These are phyloP conservation scores for Hemiscyllium ocellatum DNA, from an alignment of 2,113 vertebrate species.

Conservation along the genomic window DNA sequence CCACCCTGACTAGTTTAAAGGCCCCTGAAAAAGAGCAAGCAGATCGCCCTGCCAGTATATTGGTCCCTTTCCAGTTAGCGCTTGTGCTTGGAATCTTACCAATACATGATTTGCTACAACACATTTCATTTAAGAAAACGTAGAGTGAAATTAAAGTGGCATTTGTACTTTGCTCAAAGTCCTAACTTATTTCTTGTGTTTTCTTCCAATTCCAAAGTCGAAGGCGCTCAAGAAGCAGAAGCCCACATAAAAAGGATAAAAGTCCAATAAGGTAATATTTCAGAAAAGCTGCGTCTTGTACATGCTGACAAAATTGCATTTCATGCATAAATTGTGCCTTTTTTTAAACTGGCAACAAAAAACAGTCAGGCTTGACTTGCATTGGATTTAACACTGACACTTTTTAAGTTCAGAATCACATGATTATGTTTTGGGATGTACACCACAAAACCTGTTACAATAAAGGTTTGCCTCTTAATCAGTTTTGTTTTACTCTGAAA, in stretches of 20 bases:
- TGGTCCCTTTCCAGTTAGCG: background rate
- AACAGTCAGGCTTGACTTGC: background rate
- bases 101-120: background rate
- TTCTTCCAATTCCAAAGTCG: constrained; percentile 41
- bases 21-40: too few species aligned
- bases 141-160: too few species aligned
- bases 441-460: background rate
- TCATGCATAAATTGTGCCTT: background rate
- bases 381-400: background rate
- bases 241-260: constrained; percentile 86
- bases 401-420: background rate
- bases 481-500: background rate
- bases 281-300: background rate
- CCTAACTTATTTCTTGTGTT: constrained; percentile 5
- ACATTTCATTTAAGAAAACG: too few species aligned
- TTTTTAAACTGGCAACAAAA: background rate
- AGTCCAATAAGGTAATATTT: constrained; percentile 77
- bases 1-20: too few species aligned
- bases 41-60: too few species aligned
- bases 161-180: background rate
- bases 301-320: background rate
- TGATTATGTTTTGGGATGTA: background rate
- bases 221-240: constrained; percentile 78
- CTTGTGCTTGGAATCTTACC: background rate
- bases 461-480: background rate